phyloP scores from a whole-genome alignment of 2,888 invertebrate species.

The Cosmia pyralina region DNA sequence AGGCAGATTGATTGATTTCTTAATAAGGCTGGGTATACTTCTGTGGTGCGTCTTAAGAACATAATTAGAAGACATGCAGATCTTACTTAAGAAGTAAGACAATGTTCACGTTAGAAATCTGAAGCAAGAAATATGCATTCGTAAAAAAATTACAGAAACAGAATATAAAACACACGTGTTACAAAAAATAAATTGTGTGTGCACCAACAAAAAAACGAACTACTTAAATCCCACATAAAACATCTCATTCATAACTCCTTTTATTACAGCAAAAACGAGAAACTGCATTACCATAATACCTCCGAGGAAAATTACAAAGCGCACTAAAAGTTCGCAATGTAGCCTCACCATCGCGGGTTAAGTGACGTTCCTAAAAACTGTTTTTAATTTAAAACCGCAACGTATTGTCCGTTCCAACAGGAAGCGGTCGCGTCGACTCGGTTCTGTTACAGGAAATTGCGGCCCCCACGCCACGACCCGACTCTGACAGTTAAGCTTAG shows the following conservation, averaged over 20 bases:
- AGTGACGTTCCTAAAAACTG: constrained; percentile 65
- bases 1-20: too few species aligned
- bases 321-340: constrained; percentile 54
- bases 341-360: constrained; percentile 50
- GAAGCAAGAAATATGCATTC: constrained; percentile 1
- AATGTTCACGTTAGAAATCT: background rate
- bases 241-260: constrained; percentile 56
- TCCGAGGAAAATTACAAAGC: constrained; percentile 41
- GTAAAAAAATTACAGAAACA: constrained; percentile 4
- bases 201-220: constrained; percentile 26
- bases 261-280: constrained; percentile 55
- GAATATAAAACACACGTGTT: constrained; percentile 6
- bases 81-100: background rate
- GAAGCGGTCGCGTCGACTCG: constrained; percentile 69
- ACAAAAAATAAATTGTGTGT: constrained; percentile 44
- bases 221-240: constrained; percentile 53
- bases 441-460: constrained; percentile 80
- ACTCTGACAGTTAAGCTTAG: constrained; percentile 62
- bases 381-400: constrained; percentile 74
- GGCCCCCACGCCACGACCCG: constrained; percentile 64
- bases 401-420: constrained; percentile 72
- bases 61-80: background rate
- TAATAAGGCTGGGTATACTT: background rate
- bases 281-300: constrained; percentile 60
- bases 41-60: background rate